Conservation (phyloP, 2,797 vertebrate species). For the Alcedo atthis region DNA sequence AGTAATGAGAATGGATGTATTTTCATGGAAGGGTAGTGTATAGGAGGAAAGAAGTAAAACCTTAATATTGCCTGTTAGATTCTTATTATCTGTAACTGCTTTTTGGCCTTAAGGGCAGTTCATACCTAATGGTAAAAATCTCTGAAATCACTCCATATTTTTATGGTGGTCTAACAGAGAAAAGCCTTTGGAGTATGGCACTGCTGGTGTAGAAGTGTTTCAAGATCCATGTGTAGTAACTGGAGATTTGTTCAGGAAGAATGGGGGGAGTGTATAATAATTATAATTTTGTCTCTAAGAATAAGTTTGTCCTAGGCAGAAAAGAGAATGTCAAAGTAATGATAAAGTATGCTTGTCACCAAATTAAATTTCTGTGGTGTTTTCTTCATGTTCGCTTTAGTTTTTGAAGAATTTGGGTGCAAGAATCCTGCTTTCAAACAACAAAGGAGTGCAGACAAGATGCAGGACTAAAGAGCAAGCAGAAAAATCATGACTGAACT, state of each 20-base stretch:
- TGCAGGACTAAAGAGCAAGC: slow-evolving; percentile 25
- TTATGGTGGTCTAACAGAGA: not conserved
- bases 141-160: not conserved
- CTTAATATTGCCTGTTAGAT: slow-evolving; percentile 32
- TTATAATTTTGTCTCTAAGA: not conserved
- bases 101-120: slow-evolving; percentile 44
- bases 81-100: slow-evolving; percentile 46
- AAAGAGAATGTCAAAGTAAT: not conserved
- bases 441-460: not conserved
- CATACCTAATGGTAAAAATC: slow-evolving; percentile 33
- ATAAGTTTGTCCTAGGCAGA: not conserved
- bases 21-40: not conserved
- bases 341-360: not conserved
- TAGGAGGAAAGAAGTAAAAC: slow-evolving; percentile 32
- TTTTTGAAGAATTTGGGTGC: not conserved
- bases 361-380: not conserved
- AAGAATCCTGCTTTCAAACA: not conserved
- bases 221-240: not conserved
- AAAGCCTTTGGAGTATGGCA: not conserved
- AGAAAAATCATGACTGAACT: slow-evolving; percentile 19
- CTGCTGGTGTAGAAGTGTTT: not conserved
- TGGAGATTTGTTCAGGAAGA: not conserved
- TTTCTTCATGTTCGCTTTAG: not conserved
- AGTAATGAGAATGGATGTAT: slow-evolving; percentile 41
- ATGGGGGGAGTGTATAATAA: not conserved